Evolutionary conservation across 1,140 invertebrate genomes (phyloP).

Genomic region (Capitella teleta): DNA sequence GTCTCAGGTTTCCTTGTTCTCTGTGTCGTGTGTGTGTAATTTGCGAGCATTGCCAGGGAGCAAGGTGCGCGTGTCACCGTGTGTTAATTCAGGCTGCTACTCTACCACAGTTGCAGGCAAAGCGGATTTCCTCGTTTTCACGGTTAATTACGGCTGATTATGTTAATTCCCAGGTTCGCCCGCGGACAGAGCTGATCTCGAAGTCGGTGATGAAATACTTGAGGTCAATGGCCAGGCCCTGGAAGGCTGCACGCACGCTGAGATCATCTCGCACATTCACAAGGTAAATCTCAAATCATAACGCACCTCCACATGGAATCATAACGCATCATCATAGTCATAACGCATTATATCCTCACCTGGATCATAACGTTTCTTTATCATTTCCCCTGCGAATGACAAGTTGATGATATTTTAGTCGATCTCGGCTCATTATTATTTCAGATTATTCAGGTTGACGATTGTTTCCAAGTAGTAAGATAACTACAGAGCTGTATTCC

Average conservation of each 20-base stretch:
- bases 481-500: too few relatives aligned
- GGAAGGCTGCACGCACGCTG: constrained; percentile 73
- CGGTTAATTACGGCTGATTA: not conserved
- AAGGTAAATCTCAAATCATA: too few relatives aligned
- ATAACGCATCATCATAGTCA: too few relatives aligned
- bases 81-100: not conserved
- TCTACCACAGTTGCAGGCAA: not conserved
- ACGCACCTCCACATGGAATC: too few relatives aligned
- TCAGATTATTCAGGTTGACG: too few relatives aligned
- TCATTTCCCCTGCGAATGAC: too few relatives aligned
- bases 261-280: constrained; percentile 86
- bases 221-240: constrained; percentile 85
- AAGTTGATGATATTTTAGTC: too few relatives aligned
- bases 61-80: not conserved
- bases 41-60: not conserved
- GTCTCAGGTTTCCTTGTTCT: not conserved
- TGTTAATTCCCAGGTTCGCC: constrained; percentile 60
- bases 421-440: too few relatives aligned
- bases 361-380: too few relatives aligned
- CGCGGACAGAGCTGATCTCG: constrained; percentile 78
- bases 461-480: too few relatives aligned
- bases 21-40: not conserved
- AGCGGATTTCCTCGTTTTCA: not conserved
- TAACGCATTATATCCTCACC: too few relatives aligned
- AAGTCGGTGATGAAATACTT: constrained; percentile 89